Percentiles rank a stretch among this genome's conserved stretches.
These are phyloP conservation scores for Tringa solitaria DNA, from an alignment of 2,113 vertebrate genomes.

Conservation along the genomic window DNA sequence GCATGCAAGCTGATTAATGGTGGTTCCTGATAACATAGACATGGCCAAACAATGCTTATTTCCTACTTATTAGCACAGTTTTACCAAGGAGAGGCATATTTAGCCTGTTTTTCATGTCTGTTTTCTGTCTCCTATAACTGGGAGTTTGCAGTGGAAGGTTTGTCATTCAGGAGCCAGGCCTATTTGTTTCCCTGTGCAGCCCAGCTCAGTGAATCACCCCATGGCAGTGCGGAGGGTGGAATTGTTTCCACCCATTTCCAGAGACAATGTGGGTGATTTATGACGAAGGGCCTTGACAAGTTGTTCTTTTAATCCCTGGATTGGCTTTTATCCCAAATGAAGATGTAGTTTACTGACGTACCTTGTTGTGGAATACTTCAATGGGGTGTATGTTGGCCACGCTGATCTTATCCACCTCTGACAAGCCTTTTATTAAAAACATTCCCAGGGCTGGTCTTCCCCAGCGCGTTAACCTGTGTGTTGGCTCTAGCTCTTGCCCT, in stretches of 20 bases:
- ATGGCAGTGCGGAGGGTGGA: not conserved
- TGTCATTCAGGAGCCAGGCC: not conserved
- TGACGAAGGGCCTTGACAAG: not conserved
- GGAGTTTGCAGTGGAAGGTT: not conserved
- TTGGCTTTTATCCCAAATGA: not conserved
- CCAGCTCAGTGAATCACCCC: not conserved
- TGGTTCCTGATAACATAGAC: not conserved
- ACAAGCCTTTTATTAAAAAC: not conserved
- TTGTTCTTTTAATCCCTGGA: not conserved
- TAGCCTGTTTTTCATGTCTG: not conserved
- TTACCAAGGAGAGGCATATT: not conserved
- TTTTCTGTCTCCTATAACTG: not conserved
- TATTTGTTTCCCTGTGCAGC: not conserved
- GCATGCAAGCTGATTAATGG: not conserved
- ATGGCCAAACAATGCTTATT: not conserved
- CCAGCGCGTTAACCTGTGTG: not conserved
- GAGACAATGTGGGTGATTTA: not conserved
- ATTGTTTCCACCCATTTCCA: slow-evolving; percentile 21
- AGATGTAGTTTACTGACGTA: not conserved
- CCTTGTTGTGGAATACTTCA: not conserved
- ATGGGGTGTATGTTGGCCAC: not conserved
- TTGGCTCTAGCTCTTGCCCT: not conserved
- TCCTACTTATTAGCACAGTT: not conserved
- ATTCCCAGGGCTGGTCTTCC: not conserved
- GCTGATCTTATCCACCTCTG: not conserved